Base-by-base conservation (phyloP, 2,113 vertebrate species). In the Larimichthys polyactis region DNA sequence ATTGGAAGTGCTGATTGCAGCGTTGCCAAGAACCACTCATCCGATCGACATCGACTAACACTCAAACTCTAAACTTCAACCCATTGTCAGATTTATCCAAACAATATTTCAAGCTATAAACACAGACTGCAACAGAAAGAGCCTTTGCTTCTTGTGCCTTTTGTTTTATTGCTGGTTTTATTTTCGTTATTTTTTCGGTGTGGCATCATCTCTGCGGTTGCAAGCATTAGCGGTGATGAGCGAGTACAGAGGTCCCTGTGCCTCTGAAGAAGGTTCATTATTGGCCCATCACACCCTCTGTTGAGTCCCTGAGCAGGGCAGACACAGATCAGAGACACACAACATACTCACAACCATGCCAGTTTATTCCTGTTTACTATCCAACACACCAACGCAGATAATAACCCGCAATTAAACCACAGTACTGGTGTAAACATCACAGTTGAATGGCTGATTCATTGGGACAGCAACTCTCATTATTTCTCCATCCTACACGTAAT, bases 381-480 rank as follows among this genome's bases (percentile, higher is more conserved):
- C 70, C 44, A 83, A 43, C 40, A 55, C 86, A 63, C 83, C 71
- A 75, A 67, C 73, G 59, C 68, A 63, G 17, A 78, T 24, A 84
- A 81, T 78, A 83, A 84, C 68, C 74, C 22, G 36, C 20, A 84
- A 79, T 88, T 74, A 76, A 66, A 80, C 20, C 1, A 32, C 2
- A 63, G 69, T 57, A 65, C n/a, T 7, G 40, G 58, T 54, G 72
- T 29, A 71, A 22, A 52, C 44, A 71, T 83, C 60, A 48, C n/a
- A 75, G 27, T 43, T 71, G 40, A 71, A 75, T 27, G 52, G 54
- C 14, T 48, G 59, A 55, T 68, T 65, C 24, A 71, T 11, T 62
- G 20, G 64, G 19, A 51, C n/a, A 27, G 17, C 36, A 29, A 8
- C n/a, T 36, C 9, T 60, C 29, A 70, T 67, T 55, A 58, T 49